phyloP scores from a whole-genome alignment of 2,797 vertebrate genomes.

The Toxotes lorentzi region DNA sequence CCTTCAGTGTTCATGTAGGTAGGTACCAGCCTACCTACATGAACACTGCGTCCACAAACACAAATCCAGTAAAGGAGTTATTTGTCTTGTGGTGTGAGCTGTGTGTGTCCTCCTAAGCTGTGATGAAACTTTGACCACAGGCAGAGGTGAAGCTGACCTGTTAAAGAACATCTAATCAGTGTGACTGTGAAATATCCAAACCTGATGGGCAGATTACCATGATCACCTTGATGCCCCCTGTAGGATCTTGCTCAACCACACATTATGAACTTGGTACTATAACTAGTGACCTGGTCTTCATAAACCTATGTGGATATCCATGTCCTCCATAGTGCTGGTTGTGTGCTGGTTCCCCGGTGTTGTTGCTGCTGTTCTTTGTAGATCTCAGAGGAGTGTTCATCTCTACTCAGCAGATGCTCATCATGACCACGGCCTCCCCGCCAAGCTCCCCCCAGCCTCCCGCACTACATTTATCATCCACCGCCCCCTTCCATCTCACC shows the following conservation, averaged over 20 bases:
- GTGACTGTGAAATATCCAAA: no score
- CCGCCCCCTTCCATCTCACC: constrained; percentile 32
- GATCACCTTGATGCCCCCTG: not conserved
- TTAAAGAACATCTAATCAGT: no score
- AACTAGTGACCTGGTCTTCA: not conserved
- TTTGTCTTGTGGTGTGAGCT: no score
- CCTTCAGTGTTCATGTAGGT: no score
- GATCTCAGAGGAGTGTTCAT: constrained; percentile 23
- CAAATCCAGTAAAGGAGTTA: no score
- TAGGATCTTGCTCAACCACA: not conserved
- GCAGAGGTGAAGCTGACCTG: no score
- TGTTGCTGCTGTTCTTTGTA: constrained; percentile 1
- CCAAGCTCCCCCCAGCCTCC: constrained; percentile 8
- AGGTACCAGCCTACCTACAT: no score
- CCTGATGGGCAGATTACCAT: not conserved
- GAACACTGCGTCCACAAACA: no score
- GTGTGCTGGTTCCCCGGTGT: not conserved
- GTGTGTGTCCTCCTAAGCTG: no score
- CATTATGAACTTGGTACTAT: not conserved
- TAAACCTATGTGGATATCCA: not conserved
- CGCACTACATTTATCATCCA: not conserved
- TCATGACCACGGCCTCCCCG: not conserved
- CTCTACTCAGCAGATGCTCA: constrained; percentile 17
- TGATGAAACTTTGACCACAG: no score
- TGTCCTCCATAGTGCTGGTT: not conserved